Conservation (phyloP, 1,140 invertebrate species). For the Melitaea cinxia region DNA sequence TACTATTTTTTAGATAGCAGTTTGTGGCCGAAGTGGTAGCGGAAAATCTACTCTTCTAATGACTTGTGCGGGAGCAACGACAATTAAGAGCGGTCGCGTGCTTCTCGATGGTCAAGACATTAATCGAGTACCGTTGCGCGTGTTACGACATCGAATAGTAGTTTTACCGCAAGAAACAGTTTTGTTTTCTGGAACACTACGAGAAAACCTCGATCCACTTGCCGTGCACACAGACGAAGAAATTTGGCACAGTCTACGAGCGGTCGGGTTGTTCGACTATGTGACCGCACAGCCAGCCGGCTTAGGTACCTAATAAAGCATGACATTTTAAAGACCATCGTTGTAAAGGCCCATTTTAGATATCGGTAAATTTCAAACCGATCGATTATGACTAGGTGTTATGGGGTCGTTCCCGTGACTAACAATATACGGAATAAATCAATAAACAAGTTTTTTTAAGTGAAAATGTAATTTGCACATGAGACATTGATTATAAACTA, state of each 20-base stretch:
- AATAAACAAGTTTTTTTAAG: no score
- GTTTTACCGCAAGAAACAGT: constrained; percentile 96
- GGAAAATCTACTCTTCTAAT: constrained; percentile 90
- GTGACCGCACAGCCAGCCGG: constrained; percentile 84
- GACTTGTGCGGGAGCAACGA: constrained; percentile 86
- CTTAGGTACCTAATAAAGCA: constrained; percentile 81
- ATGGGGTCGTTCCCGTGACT: no score
- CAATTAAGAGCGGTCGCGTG: constrained; percentile 85
- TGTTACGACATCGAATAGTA: constrained; percentile 90
- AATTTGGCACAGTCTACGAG: constrained; percentile 85
- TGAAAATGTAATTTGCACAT: no score
- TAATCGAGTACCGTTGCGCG: constrained; percentile 85
- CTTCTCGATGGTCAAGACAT: constrained; percentile 87
- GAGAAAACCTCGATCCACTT: constrained; percentile 95
- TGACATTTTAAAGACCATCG: neutral
- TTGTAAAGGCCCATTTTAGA: no score
- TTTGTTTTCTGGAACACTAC: constrained; percentile 93
- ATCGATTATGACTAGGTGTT: no score
- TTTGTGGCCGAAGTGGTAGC: constrained; percentile 90
- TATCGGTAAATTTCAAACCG: no score
- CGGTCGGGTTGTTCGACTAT: constrained; percentile 89
- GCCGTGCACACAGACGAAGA: constrained; percentile 87
- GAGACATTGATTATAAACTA: no score
- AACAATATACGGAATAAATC: no score
- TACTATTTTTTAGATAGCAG: constrained; percentile 83